Base-by-base conservation (phyloP, 1,140 invertebrate species). In the Psix sp. region DNA sequence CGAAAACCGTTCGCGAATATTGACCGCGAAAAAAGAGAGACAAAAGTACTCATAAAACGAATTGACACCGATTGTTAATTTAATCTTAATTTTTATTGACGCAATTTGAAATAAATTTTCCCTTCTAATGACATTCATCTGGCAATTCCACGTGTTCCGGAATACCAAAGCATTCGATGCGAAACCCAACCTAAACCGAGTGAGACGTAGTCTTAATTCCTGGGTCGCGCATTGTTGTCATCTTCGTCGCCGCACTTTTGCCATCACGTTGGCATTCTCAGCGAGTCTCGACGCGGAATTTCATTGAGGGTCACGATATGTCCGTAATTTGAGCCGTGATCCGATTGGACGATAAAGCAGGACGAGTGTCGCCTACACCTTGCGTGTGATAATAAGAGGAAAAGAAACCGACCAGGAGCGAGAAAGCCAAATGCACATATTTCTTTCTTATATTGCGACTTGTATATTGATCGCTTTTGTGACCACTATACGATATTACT, bases 261-360 rank as follows among this genome's bases (percentile, higher is more conserved):
- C 63, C 59, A 20, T 59, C 31, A 31, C 43, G 29, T 67, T 57
- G 57, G 54, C 60, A 56, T 66, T 63, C 59, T 38, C 65, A 14
- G 16, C 39, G 46, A 67, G 57, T 39, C 48, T 70, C 45, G 26
- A 10, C 54, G 43, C 57, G 68, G 72, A 80, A 82, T 82, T 79
- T 74, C 73, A 77, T 74, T 67, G 59, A 57, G 63, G 73, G 65
- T 71, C 62, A 75, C 57, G 76, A 77, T 80, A 78, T 77, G 70
- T 72, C 66, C 71, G 72, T 80, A 77, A 79, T 80, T 80, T 65
- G 72, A 77, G 59, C 74, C 76, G 74, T 78, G 78, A 78, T 80
- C 74, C 75, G 78, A 77, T 80, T 82, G 65, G 74, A 76, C 71
- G 72, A 77, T 77, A 74, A 77, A 72, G 60, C 68, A 60, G 51